phyloP scores from a whole-genome alignment of 2,888 invertebrate genomes.

The Rhimphoctona megacephalus region DNA sequence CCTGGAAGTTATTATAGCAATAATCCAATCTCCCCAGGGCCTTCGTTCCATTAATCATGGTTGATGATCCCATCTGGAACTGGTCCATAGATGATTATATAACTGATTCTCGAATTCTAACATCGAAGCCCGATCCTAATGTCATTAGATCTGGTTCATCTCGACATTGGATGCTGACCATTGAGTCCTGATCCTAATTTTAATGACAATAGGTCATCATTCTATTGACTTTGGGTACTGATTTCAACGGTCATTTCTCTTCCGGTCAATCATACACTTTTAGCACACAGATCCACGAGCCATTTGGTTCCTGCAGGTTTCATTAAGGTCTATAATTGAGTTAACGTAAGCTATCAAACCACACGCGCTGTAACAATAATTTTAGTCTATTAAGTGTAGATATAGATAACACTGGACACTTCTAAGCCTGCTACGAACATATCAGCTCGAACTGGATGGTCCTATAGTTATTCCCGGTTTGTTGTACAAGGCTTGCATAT shows the following conservation, averaged over 20 bases:
- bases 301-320: background rate
- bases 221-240: background rate
- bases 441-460: slow-evolving; percentile 11
- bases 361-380: background rate
- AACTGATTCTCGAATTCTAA: background rate
- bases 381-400: background rate
- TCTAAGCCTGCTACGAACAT: background rate
- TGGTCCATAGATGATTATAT: background rate
- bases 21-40: background rate
- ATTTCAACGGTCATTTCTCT: background rate
- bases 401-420: background rate
- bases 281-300: background rate
- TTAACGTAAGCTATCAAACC: background rate
- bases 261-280: background rate
- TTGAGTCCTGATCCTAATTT: background rate
- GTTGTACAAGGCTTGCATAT: slow-evolving; percentile 6
- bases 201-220: background rate
- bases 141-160: background rate
- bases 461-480: background rate
- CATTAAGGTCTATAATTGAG: background rate
- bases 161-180: background rate
- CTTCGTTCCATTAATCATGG: background rate
- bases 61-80: background rate
- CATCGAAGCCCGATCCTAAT: background rate
- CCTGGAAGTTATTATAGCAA: background rate